Conservation (phyloP, 2,113 vertebrate species). For the Ciconia boyciana region DNA sequence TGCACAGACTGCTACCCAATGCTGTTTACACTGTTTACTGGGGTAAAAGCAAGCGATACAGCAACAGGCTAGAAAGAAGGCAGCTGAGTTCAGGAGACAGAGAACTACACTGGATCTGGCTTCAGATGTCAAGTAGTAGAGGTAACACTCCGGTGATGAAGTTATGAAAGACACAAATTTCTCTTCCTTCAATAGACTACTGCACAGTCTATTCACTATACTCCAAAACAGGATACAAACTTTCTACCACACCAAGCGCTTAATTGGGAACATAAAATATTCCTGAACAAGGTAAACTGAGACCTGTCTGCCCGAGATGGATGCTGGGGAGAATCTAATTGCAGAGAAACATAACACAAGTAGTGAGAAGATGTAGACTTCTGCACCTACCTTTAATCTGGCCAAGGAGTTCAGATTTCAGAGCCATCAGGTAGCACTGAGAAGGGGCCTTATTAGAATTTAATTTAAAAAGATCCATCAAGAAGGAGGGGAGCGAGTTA, state of each 20-base stretch:
- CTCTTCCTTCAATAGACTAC: background rate
- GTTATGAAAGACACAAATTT: background rate
- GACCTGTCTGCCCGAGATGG: background rate
- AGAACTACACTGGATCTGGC: background rate
- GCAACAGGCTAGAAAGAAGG: background rate
- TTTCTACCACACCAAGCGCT: background rate
- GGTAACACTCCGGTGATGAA: background rate
- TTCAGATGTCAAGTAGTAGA: background rate
- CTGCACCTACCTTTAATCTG: background rate
- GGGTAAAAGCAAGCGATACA: background rate
- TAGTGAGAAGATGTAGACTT: background rate
- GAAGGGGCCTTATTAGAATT: background rate
- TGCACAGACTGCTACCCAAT: background rate
- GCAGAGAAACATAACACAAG: background rate
- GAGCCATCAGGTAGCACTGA: background rate
- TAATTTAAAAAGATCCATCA: background rate
- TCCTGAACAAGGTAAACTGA: background rate
- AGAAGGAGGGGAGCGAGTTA: background rate
- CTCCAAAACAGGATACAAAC: background rate
- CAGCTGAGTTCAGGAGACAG: background rate
- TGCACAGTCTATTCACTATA: background rate
- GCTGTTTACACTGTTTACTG: background rate
- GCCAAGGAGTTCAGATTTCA: background rate
- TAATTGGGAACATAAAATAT: background rate
- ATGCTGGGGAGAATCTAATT: background rate